Conservation (phyloP, 2,888 invertebrate species). For the Pterostichus madidus region DNA sequence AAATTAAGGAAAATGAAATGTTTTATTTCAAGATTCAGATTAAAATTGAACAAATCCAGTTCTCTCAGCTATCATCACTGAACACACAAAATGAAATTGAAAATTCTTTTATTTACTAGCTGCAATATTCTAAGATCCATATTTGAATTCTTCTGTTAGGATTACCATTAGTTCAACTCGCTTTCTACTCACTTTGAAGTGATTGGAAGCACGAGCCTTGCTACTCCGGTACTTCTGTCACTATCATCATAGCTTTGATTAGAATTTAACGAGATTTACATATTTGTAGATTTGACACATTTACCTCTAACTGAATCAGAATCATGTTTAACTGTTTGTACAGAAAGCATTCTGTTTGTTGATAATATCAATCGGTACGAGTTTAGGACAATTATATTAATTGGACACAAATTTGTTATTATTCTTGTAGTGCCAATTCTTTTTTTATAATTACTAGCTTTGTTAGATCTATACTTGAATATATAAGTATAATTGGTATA, state of each 20-base stretch:
- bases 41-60: neutral
- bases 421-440: no score
- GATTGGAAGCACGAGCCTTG: neutral
- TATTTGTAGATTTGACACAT: slow-evolving; percentile 40
- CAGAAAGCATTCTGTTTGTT: slow-evolving; percentile 25
- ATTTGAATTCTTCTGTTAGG: neutral
- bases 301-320: slow-evolving; percentile 42
- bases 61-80: neutral
- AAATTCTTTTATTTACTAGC: slow-evolving; percentile 2
- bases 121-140: neutral
- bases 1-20: no score
- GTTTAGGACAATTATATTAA: no score
- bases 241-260: neutral
- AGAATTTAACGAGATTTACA: slow-evolving; percentile 34
- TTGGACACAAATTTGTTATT: no score
- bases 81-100: neutral
- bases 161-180: neutral
- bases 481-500: no score
- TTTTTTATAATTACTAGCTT: no score
- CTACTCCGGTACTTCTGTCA: neutral
- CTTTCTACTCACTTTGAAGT: slow-evolving; percentile 3
- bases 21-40: no score
- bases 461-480: no score
- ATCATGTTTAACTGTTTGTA: slow-evolving; percentile 48
- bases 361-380: neutral